Base-by-base conservation (phyloP, 2,113 vertebrate species). In the Pyrgilauda ruficollis region DNA sequence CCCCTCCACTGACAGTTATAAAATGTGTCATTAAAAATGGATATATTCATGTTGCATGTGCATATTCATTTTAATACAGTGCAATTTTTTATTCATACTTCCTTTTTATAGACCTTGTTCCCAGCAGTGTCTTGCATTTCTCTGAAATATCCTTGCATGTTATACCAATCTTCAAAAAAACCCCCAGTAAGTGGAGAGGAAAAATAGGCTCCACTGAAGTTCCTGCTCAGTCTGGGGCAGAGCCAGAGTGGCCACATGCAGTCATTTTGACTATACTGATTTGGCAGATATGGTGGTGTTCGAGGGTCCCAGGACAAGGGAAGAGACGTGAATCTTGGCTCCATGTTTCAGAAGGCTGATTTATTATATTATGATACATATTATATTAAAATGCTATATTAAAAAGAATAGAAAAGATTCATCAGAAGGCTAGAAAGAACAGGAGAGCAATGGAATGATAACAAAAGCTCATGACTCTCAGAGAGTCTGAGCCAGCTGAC, bases 11-110 rank as follows among this genome's bases (percentile, higher is more conserved):
- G 88, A 49, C 55, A 84, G 52, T 70, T 92, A 90, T 64, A 84
- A 92, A 80, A 95, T 78, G 28, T 31, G 9, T 46, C 47, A 92
- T 94, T 92, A 94, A 91, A 91, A 90, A 90, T 75, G 0, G 33
- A 74, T 77, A 37, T 53, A 86, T 83, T 74, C 5, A 0, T 35
- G 13, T 58, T 78, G 52, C 43, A 49, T 74, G 72, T 75, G n/a
- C 56, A 61, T 64, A 53, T 67, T 93, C 55, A 28, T 74, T 90
- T 76, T 81, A 95, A 92, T 86, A 68, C 31, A 37, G 24, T 67
- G 39, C n/a, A 27, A 72, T 80, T 85, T 95, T 96, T 92, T 86
- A 95, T 91, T 81, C 52, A 46, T 63, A 67, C 67, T 83, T 91
- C 43, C 61, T 62, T 75, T 88, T 92, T 67, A 90, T 83, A 90